A percentile compares a stretch with the other conserved stretches of the same genome.
Evolutionary conservation across 2,797 vertebrate species (phyloP).

Genomic region (Myotis daubentonii): DNA sequence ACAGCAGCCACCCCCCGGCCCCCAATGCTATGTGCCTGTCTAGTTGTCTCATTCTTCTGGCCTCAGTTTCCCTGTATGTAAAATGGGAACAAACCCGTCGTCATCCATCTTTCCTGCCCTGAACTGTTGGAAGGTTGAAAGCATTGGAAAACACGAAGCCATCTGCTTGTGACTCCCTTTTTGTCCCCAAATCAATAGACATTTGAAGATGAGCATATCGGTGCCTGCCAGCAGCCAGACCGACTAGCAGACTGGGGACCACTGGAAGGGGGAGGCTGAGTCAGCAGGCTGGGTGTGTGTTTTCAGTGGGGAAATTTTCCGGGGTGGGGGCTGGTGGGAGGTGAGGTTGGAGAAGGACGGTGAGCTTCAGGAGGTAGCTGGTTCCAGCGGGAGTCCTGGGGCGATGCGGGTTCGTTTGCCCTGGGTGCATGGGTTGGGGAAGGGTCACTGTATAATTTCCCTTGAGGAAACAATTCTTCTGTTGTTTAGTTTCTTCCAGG

Average conservation of each 20-base stretch:
- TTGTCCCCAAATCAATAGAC: not conserved
- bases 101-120: not conserved
- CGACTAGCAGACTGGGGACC: not conserved
- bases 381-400: constrained; percentile 62
- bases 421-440: not conserved
- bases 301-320: not conserved
- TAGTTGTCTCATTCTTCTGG: not conserved
- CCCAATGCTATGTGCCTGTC: not conserved
- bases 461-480: constrained; percentile 75
- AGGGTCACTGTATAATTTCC: constrained; percentile 69
- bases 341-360: not conserved
- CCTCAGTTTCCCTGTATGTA: not conserved
- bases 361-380: not conserved
- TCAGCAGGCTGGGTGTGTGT: not conserved
- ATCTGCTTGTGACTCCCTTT: not conserved
- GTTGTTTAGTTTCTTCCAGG: constrained; percentile 67
- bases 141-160: not conserved
- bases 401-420: not conserved
- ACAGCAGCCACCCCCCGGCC: no score
- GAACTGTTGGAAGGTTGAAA: not conserved
- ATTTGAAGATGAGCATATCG: not conserved
- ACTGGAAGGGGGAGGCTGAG: not conserved
- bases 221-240: not conserved
- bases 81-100: not conserved
- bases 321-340: no score